Percentiles rank a stretch among this genome's conserved stretches.
Evolutionary conservation across 2,113 vertebrate genomes (phyloP).

Genomic region (Piaya cayana): DNA sequence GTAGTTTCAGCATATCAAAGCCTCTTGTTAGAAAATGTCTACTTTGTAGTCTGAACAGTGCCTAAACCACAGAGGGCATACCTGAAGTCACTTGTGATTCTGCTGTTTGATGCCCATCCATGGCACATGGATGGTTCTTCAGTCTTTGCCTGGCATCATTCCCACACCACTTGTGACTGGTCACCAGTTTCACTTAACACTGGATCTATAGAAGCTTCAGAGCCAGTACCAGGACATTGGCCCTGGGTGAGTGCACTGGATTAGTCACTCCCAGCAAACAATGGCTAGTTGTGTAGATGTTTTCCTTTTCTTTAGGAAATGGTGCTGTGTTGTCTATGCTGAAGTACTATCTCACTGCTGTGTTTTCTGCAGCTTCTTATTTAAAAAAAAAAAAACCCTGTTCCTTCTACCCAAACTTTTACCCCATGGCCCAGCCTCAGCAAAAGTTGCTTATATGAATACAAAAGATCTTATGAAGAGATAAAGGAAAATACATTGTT

Average conservation of each 20-base stretch:
- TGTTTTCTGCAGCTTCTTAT: neutral
- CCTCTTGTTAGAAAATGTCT: neutral
- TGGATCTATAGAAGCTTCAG: neutral
- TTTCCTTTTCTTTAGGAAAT: neutral
- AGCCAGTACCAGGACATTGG: neutral
- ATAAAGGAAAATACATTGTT: neutral
- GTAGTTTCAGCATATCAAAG: neutral
- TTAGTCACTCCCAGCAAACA: constrained; percentile 14
- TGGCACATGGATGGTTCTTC: neutral
- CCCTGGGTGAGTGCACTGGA: neutral
- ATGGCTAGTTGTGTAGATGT: neutral
- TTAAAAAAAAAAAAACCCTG: neutral
- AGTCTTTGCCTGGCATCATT: neutral
- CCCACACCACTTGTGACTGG: neutral
- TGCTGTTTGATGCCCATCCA: neutral
- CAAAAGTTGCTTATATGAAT: neutral
- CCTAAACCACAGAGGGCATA: neutral
- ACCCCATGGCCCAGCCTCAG: neutral
- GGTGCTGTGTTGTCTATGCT: neutral
- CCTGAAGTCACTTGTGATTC: neutral
- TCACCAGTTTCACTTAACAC: neutral
- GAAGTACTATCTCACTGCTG: neutral
- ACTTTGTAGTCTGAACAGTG: neutral
- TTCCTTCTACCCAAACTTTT: neutral
- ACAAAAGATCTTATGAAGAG: neutral